phyloP scores from a whole-genome alignment of 2,113 vertebrate genomes.

The Salvelinus namaycush region DNA sequence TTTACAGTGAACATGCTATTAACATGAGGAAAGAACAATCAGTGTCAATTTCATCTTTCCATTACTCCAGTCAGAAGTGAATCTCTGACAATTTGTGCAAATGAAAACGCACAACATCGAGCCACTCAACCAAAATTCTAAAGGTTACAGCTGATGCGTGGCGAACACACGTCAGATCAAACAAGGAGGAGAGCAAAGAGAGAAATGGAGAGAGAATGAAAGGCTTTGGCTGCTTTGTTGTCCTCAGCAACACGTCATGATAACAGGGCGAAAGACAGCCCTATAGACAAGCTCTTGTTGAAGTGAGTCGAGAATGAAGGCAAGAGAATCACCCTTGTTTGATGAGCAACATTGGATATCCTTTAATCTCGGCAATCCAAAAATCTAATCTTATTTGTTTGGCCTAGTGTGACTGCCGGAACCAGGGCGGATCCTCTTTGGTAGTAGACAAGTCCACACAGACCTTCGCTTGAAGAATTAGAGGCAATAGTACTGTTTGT shows the following conservation, averaged over 20 bases:
- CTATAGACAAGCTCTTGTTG: conserved; percentile 48
- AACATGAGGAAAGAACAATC: conserved; percentile 33
- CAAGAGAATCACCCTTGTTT: background rate
- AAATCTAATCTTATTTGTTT: no score
- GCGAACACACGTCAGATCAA: conserved; percentile 57
- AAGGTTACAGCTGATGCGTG: conserved; percentile 55
- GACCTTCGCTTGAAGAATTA: no score
- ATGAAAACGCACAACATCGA: conserved; percentile 40
- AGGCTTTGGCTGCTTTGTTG: conserved; percentile 30
- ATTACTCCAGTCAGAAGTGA: conserved; percentile 43
- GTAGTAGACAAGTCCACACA: no score
- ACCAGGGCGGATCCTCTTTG: no score
- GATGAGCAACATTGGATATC: background rate
- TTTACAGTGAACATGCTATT: background rate
- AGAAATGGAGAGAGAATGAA: conserved; percentile 24
- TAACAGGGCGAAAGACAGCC: conserved; percentile 55
- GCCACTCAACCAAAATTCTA: conserved; percentile 61
- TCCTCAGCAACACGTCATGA: conserved; percentile 23
- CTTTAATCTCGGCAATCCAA: no score
- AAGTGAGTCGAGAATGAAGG: conserved; percentile 13
- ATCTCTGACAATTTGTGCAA: conserved; percentile 46
- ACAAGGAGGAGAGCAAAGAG: conserved; percentile 35
- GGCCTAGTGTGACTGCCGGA: no score
- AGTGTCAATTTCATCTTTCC: conserved; percentile 48
- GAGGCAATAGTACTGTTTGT: no score